phyloP scores from a whole-genome alignment of 1,140 invertebrate genomes.

The Latrodectus geometricus region DNA sequence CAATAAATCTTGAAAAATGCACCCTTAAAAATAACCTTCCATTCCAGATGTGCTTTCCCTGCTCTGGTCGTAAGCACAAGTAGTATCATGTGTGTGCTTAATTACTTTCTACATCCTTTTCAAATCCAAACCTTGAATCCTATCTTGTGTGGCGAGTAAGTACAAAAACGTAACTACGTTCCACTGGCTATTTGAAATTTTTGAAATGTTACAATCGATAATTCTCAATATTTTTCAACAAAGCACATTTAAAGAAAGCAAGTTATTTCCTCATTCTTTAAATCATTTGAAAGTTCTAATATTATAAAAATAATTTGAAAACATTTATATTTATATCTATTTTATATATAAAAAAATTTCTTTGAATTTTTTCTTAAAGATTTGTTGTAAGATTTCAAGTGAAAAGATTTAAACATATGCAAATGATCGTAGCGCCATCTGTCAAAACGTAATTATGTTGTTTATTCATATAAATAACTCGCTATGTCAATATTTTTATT shows the following conservation, averaged over 20 bases:
- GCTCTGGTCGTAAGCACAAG: too few relatives aligned
- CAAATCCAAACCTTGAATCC: too few relatives aligned
- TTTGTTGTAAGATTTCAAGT: neutral
- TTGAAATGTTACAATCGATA: too few relatives aligned
- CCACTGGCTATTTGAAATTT: too few relatives aligned
- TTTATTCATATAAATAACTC: neutral
- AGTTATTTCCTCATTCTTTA: neutral
- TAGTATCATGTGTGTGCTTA: too few relatives aligned
- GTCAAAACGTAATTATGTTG: constrained; percentile 15
- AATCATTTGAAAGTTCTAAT: neutral
- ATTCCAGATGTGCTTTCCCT: too few relatives aligned
- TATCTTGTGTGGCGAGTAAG: too few relatives aligned
- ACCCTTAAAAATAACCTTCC: too few relatives aligned
- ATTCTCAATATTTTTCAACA: too few relatives aligned
- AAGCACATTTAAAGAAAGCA: neutral
- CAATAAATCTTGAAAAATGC: too few relatives aligned
- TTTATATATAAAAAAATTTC: neutral
- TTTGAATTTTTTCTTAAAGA: neutral
- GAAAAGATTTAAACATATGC: neutral
- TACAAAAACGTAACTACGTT: too few relatives aligned
- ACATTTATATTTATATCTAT: neutral
- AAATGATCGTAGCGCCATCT: constrained; percentile 21
- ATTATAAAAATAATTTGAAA: neutral
- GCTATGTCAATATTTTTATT: constrained; percentile 9
- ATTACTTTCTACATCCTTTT: too few relatives aligned